Evolutionary conservation across 2,888 invertebrate genomes (phyloP), one percentile per base, ranked within the genome.

Genomic region (Pristionchus entomophagus): DNA sequence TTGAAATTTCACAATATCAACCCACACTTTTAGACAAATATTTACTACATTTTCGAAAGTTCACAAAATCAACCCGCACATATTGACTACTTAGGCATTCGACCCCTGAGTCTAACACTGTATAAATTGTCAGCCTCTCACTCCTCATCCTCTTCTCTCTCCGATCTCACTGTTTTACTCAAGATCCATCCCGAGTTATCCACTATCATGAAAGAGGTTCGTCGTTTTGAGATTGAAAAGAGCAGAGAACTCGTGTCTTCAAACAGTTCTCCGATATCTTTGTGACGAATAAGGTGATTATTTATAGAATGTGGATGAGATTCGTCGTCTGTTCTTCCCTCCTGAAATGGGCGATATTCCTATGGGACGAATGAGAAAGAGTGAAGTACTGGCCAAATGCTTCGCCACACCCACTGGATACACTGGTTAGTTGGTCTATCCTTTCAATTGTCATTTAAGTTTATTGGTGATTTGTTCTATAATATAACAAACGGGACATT

Each of bases 391-490:
- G 59, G 38, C 35, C 17, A 17, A 82, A 41, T 53, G 56, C 26
- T 82, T 82, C 59, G 82, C 82, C 41, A 82, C 82, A n/a, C 82
- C 82, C 38, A 82, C 51, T 19, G 78, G 78, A 80, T 80, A 80
- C 35, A 51, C 78, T 51, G 78, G 78, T 80, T 2, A 29, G 78
- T 49, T 29, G 26, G 6, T 22, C 59, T 22, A 59, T 14, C 6
- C 26, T n/a, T n/a, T n/a, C n/a, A n/a, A 38, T 29, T 56, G 3
- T 29, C 5, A 32, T 6, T 62, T n/a, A 3, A n/a, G n/a, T n/a
- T 65, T 19, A 17, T 65, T 29, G 0, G 3, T 29, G 12, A 32
- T 35, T 32, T 35, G 35, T 32, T 17, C 32, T 14, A 17, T 35
- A 1, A 65, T n/a, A 4, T 26, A 26, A 10, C 41, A 29, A 17